These are phyloP conservation scores for Epistrophe grossulariae DNA, from an alignment of 2,888 invertebrate genomes.

Conservation along the genomic window DNA sequence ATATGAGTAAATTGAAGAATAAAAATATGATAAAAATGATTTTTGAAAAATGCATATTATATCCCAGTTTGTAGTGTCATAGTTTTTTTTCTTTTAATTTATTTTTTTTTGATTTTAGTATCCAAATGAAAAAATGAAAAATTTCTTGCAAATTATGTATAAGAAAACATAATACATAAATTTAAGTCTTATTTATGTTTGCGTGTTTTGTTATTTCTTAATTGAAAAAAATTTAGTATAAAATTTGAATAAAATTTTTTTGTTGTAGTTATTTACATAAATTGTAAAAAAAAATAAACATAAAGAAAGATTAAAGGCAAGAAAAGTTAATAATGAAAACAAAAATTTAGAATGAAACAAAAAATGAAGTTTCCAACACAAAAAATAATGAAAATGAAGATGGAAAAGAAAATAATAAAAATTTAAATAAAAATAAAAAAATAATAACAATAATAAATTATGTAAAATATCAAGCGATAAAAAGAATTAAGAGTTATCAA, in stretches of 20 bases:
- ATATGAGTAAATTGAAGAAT: slow-evolving; percentile 32
- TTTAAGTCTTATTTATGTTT: slow-evolving; percentile 65
- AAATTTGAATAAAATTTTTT: slow-evolving; percentile 42
- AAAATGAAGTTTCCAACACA: slow-evolving; percentile 53
- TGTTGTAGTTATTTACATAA: slow-evolving; percentile 46
- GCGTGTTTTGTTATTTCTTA: slow-evolving; percentile 73
- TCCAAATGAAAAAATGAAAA: slow-evolving; percentile 21
- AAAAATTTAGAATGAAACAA: slow-evolving; percentile 29
- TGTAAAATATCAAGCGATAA: slow-evolving; percentile 54
- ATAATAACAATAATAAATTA: slow-evolving; percentile 44
- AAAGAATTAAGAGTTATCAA: slow-evolving; percentile 36
- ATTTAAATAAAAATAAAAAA: slow-evolving; percentile 31
- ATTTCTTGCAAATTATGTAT: slow-evolving; percentile 55
- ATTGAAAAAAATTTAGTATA: slow-evolving; percentile 50
- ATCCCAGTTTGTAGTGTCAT: slow-evolving; percentile 75
- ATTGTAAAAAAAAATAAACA: slow-evolving; percentile 24
- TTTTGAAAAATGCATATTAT: slow-evolving; percentile 74
- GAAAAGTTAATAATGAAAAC: slow-evolving; percentile 33
- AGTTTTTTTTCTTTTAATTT: slow-evolving; percentile 34
- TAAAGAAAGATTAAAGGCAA: slow-evolving; percentile 40
- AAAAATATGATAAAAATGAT: slow-evolving; percentile 57
- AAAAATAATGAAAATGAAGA: slow-evolving; percentile 63
- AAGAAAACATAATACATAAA: slow-evolving; percentile 55
- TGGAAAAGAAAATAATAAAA: slow-evolving; percentile 58
- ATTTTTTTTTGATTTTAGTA: slow-evolving; percentile 40